These are phyloP conservation scores for Drosophila subpulchrella DNA, from an alignment of 1,140 invertebrate species.

Conservation along the genomic window DNA sequence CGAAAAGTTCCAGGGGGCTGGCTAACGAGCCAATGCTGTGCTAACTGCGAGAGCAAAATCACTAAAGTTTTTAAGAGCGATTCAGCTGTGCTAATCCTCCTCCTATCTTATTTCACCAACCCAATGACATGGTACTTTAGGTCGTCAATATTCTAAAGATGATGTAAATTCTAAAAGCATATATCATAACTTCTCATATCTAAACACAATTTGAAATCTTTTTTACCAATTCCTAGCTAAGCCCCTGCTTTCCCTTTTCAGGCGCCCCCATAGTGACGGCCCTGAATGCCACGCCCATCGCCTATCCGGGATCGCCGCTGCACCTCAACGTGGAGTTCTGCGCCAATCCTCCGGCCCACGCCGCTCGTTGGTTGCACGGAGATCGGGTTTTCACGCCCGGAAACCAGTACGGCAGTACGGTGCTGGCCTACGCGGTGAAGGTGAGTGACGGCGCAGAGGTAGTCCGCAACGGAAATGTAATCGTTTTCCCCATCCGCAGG, in stretches of 20 bases:
- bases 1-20: slow-evolving; percentile 29
- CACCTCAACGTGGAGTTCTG: slow-evolving; percentile 86
- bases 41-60: slow-evolving; percentile 27
- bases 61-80: slow-evolving; percentile 30
- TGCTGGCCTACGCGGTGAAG: slow-evolving; percentile 82
- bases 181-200: too few species aligned
- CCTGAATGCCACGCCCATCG: slow-evolving; percentile 85
- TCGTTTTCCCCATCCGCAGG: slow-evolving; percentile 40
- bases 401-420: slow-evolving; percentile 83
- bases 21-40: slow-evolving; percentile 43
- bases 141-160: too few species aligned
- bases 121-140: too few species aligned
- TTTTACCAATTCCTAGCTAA: not conserved
- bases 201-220: not conserved
- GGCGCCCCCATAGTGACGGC: slow-evolving; percentile 85
- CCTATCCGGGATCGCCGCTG: slow-evolving; percentile 85
- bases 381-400: slow-evolving; percentile 84
- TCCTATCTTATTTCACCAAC: not conserved
- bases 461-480: not conserved
- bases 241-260: slow-evolving; percentile 36
- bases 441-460: slow-evolving; percentile 38
- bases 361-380: slow-evolving; percentile 83
- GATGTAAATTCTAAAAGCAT: too few species aligned
- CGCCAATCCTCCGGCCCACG: slow-evolving; percentile 85
- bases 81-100: slow-evolving; percentile 19